These are phyloP conservation scores for Aleiodes leptofemur DNA, from an alignment of 2,888 invertebrate species.

Conservation along the genomic window DNA sequence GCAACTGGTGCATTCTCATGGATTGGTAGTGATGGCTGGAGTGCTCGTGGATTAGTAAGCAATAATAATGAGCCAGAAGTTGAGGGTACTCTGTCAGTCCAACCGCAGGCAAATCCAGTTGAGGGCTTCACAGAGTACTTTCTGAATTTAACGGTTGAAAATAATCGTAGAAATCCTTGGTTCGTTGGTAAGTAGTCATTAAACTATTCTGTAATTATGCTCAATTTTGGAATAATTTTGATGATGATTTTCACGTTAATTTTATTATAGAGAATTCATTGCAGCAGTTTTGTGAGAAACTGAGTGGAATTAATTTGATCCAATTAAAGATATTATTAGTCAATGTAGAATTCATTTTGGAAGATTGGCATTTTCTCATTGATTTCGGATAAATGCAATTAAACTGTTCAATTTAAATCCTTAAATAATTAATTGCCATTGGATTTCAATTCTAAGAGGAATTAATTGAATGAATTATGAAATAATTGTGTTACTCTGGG, in stretches of 20 bases:
- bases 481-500: too few relatives aligned
- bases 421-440: too few relatives aligned
- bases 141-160: conserved; percentile 87
- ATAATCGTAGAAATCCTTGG: conserved; percentile 96
- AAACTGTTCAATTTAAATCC: too few relatives aligned
- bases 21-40: conserved; percentile 99
- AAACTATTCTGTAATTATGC: background rate
- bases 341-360: too few relatives aligned
- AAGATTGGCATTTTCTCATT: too few relatives aligned
- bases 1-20: conserved; percentile 94
- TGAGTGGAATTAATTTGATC: too few relatives aligned
- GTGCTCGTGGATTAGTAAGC: conserved; percentile 87
- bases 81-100: conserved; percentile 95
- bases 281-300: too few relatives aligned
- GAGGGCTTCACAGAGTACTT: conserved; percentile 92
- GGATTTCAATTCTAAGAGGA: too few relatives aligned
- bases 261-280: background rate
- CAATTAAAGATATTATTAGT: too few relatives aligned
- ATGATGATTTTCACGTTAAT: background rate
- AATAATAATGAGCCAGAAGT: conserved; percentile 93
- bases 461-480: too few relatives aligned
- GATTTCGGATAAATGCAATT: too few relatives aligned
- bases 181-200: conserved; percentile 86
- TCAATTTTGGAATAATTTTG: too few relatives aligned
- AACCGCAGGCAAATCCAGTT: conserved; percentile 94